Percentiles rank a stretch among this genome's conserved stretches.
Evolutionary conservation across 1,140 invertebrate genomes (phyloP).

Genomic region (Saccostrea glomerata): DNA sequence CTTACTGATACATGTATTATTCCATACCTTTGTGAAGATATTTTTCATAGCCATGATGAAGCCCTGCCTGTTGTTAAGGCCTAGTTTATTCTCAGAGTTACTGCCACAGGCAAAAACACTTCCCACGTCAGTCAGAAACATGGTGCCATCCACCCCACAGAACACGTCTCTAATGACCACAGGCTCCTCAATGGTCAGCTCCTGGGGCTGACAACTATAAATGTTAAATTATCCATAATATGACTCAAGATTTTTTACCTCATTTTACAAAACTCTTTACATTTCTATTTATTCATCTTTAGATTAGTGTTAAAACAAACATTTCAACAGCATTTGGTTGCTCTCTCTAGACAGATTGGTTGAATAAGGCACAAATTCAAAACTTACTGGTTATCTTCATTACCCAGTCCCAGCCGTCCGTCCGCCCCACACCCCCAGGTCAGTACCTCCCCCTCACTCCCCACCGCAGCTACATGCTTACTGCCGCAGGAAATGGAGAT

Average conservation of each 20-base stretch:
- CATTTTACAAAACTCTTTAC: too few relatives aligned
- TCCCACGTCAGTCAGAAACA: slow-evolving; percentile 85
- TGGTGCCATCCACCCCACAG: slow-evolving; percentile 85
- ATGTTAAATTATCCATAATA: not conserved
- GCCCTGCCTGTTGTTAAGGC: slow-evolving; percentile 81
- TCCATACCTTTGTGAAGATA: slow-evolving; percentile 76
- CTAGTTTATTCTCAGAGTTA: slow-evolving; percentile 86
- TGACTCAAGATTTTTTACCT: too few relatives aligned
- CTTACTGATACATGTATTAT: too few relatives aligned
- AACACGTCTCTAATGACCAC: slow-evolving; percentile 81
- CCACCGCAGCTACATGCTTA: slow-evolving; percentile 85
- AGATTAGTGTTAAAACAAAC: too few relatives aligned
- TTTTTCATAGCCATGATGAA: slow-evolving; percentile 80
- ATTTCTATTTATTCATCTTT: too few relatives aligned
- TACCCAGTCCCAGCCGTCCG: slow-evolving; percentile 85
- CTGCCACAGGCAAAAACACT: slow-evolving; percentile 84
- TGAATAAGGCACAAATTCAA: too few relatives aligned
- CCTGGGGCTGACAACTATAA: slow-evolving; percentile 80
- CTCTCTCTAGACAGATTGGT: too few relatives aligned
- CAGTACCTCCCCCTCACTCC: slow-evolving; percentile 83
- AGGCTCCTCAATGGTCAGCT: slow-evolving; percentile 79
- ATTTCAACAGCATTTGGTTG: too few relatives aligned
- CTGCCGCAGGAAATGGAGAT: slow-evolving; percentile 83
- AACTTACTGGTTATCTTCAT: slow-evolving; percentile 80
- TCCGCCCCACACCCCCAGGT: slow-evolving; percentile 85